phyloP scores from a whole-genome alignment of 2,797 vertebrate species.

The Phoeniculus purpureus region DNA sequence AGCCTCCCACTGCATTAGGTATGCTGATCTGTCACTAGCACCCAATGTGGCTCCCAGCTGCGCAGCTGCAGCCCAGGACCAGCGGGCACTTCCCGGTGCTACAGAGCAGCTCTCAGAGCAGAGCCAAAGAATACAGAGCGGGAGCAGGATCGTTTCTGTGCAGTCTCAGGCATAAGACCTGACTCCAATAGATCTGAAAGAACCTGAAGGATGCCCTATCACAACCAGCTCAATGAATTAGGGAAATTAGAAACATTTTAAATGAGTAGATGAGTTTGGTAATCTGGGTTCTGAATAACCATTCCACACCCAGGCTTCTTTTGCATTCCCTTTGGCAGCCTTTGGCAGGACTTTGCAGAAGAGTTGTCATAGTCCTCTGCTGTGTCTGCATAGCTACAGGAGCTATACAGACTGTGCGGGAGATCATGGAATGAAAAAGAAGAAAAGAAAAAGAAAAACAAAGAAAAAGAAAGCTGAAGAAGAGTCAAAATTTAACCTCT shows the following conservation, averaged over 20 bases:
- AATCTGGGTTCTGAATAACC: not conserved
- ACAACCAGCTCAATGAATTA: not conserved
- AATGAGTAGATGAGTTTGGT: not conserved
- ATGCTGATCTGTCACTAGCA: conserved; percentile 38
- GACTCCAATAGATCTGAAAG: not conserved
- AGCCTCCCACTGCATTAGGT: not conserved
- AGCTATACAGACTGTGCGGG: not conserved
- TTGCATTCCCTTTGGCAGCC: not conserved
- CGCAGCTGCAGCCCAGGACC: conserved; percentile 54
- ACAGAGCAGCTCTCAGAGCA: not conserved
- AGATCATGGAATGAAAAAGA: not conserved
- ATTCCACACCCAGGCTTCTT: not conserved
- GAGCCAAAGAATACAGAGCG: not conserved
- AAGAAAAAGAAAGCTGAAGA: not conserved
- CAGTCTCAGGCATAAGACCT: not conserved
- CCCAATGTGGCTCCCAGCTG: conserved; percentile 67
- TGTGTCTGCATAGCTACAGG: not conserved
- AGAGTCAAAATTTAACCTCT: not conserved
- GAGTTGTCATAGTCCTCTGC: not conserved
- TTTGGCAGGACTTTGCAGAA: not conserved
- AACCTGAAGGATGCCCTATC: not conserved
- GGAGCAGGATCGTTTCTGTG: not conserved
- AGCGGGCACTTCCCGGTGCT: not conserved
- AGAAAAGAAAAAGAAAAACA: too few species aligned
- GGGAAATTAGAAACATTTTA: not conserved